Base-by-base conservation (phyloP, 2,888 invertebrate species). In the Rhagonycha fulva region DNA sequence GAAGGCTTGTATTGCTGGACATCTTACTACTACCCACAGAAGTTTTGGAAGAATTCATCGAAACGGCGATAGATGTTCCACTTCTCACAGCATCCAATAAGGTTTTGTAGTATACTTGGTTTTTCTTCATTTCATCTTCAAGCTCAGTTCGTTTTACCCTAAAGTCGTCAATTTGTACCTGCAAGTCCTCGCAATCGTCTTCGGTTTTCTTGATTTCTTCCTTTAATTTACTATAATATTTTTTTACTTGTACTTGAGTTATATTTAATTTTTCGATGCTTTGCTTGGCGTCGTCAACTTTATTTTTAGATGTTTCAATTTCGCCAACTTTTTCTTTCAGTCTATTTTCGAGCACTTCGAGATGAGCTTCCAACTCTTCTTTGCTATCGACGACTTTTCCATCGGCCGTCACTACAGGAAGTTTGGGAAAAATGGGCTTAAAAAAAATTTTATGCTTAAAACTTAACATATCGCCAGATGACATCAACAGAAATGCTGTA, bases 351-450 rank as follows among this genome's bases (percentile, higher is more conserved):
- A 87, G 78, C n/a, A 83, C 79, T 14, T 84, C 84, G 68, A 87
- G 60, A 69, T 86, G 84, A 28, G 82, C 82, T 62, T 86, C 85
- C 69, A 87, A 63, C 26, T 87, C 86, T 74, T 86, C 86, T 1
- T 84, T 83, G 0, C 84, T 82, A 32, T 84, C 81, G 4, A 86
- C 81, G 1, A 86, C 70, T 14, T 74, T 75, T 9, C 81, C 81
- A 26, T 80, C 75, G 61, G 72, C 62, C 14, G 77, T 81, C 68
- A 75, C 75, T 19, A 86, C 79, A 10, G 86, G 86, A 12, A 60
- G 47, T n/a, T 23, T 23, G n/a, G 23, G 26, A 24, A 24, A 62
- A 11, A 19, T 30, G 23, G 19, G 26, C 66, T 63, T 78, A 0
- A 24, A 63, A 69, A 70, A 62, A 74, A 82, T 78, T 9, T 76